phyloP scores from a whole-genome alignment of 2,888 invertebrate genomes.

The Microdon myrmicae region DNA sequence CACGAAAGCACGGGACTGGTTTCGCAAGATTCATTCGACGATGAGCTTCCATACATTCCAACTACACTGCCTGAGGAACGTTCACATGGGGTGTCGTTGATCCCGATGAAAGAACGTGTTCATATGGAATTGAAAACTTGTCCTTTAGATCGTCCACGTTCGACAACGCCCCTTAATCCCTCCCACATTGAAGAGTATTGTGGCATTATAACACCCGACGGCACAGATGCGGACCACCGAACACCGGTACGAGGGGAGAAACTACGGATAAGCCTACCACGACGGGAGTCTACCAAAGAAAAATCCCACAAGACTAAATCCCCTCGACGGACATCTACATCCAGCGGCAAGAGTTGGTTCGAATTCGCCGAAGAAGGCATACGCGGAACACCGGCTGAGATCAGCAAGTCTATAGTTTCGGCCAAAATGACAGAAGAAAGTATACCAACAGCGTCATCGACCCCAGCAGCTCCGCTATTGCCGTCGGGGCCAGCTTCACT shows the following conservation, averaged over 20 bases:
- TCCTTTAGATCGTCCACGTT: slow-evolving; percentile 79
- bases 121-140: slow-evolving; percentile 74
- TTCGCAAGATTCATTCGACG: slow-evolving; percentile 84
- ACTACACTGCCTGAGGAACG: slow-evolving; percentile 90
- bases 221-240: slow-evolving; percentile 45
- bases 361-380: slow-evolving; percentile 75
- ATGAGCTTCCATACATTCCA: slow-evolving; percentile 87
- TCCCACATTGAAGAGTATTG: slow-evolving; percentile 79
- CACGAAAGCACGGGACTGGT: slow-evolving; percentile 82
- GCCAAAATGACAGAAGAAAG: slow-evolving; percentile 57
- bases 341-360: slow-evolving; percentile 70
- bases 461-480: slow-evolving; percentile 60
- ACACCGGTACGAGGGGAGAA: slow-evolving; percentile 69
- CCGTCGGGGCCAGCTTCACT: slow-evolving; percentile 9
- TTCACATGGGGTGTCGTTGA: slow-evolving; percentile 81
- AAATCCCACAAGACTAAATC: slow-evolving; percentile 67
- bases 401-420: slow-evolving; percentile 5
- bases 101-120: slow-evolving; percentile 79
- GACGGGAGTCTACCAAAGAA: slow-evolving; percentile 68
- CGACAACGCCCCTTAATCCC: slow-evolving; percentile 78
- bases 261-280: slow-evolving; percentile 76
- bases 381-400: slow-evolving; percentile 51
- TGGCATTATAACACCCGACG: slow-evolving; percentile 64
- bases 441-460: slow-evolving; percentile 68
- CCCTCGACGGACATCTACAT: slow-evolving; percentile 68